Base-by-base conservation (phyloP, 2,113 vertebrate species). In the Oncorhynchus keta region DNA sequence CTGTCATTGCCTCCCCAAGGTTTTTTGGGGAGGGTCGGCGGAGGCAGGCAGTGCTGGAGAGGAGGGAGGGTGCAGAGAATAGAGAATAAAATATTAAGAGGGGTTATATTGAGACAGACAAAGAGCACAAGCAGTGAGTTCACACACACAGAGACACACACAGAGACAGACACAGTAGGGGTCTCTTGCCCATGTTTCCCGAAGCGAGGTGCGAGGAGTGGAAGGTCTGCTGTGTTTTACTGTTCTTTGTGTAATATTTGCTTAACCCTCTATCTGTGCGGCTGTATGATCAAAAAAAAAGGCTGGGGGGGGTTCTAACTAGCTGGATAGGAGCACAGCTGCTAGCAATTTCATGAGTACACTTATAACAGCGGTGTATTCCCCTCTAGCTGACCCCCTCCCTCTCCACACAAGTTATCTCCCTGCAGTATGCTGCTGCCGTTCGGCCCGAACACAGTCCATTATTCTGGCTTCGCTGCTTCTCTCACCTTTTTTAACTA, bases 1-100 rank as follows among this genome's bases (percentile, higher is more conserved):
- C 94, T 95, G 96, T 94, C 93, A 88, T 83, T 76, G 86, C 85
- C 82, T 89, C 83, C 83, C 85, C 84, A 71, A 86, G 85, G 61
- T 74, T 86, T 77, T 77, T 84, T 86, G 80, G 87, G 82, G 76
- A 87, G 86, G 86, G 85, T 84, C 74, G 69, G 71, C n/a, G 12
- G 66, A 45, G 55, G 67, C 3, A 22, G 48, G 79, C 71, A 59
- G 82, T 75, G 75, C 22, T 20, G 39, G 35, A 45, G 69, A 30
- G 35, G 76, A 84, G 86, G 84, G 76, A 76, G 70, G 65, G 35
- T 32, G 30, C 2, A 75, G 72, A 91, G 86, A 91, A 89, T 90
- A 83, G 87, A 89, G 88, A 91, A 92, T 80, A 45, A 90, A 90
- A 91, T 89, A 90, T 92, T 84, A 89, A 83, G 20, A 22, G 16